Conservation (phyloP, 1,140 invertebrate species). For the Drosophila kikkawai region DNA sequence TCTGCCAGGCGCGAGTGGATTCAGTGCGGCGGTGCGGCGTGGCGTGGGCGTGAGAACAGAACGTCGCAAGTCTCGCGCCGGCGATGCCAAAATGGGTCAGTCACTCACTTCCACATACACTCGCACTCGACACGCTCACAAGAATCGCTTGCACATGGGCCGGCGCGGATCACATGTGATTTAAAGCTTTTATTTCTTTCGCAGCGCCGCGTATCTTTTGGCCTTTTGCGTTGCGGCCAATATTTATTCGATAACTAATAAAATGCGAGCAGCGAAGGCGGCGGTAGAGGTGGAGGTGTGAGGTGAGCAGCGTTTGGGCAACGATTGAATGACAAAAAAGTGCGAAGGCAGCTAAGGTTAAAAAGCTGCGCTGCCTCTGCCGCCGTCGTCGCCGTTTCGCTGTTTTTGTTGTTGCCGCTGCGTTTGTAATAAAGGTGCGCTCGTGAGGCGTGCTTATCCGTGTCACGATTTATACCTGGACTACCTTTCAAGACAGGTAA, state of each 20-base stretch:
- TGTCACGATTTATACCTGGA: constrained; percentile 1
- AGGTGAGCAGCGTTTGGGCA: constrained; percentile 45
- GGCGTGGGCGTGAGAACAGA: constrained; percentile 33
- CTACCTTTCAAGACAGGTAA: no score
- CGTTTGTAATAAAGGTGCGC: constrained; percentile 19
- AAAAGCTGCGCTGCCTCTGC: constrained; percentile 56
- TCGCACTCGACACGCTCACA: constrained; percentile 26
- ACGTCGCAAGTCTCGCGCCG: constrained; percentile 26
- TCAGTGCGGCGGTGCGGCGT: constrained; percentile 3
- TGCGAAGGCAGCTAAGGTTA: constrained; percentile 70
- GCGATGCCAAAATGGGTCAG: constrained; percentile 55
- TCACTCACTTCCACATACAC: constrained; percentile 33
- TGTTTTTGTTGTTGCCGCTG: constrained; percentile 39
- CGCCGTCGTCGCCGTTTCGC: constrained; percentile 15
- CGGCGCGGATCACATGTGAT: constrained; percentile 58
- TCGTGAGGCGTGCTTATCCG: constrained; percentile 5
- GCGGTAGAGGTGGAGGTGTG: constrained; percentile 20
- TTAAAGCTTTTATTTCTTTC: constrained; percentile 41
- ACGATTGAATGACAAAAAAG: constrained; percentile 49
- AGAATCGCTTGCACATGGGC: constrained; percentile 38
- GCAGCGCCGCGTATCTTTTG: constrained; percentile 8
- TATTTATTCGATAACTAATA: constrained; percentile 51
- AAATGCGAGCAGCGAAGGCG: constrained; percentile 20
- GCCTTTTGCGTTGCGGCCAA: constrained; percentile 40
- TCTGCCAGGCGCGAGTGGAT: constrained; percentile 14